Evolutionary conservation across 2,888 invertebrate genomes (phyloP).

Genomic region (Amphipyra berbera): DNA sequence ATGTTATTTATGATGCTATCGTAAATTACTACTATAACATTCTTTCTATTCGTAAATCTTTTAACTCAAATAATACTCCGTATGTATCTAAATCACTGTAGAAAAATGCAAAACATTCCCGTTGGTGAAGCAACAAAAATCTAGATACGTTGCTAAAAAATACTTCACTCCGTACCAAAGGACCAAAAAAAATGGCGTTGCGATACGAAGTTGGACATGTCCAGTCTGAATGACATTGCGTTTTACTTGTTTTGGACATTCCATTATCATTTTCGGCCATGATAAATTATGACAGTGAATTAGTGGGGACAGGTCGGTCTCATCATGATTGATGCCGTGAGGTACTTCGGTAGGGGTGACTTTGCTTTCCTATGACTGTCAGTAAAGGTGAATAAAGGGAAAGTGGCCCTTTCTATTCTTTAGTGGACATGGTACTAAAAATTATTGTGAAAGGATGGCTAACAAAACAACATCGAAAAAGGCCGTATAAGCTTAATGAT

Average conservation of each 20-base stretch:
- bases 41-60: too few species aligned
- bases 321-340: slow-evolving; percentile 38
- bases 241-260: slow-evolving; percentile 49
- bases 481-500: too few species aligned
- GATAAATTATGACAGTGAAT: slow-evolving; percentile 51
- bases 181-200: slow-evolving; percentile 31
- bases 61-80: too few species aligned
- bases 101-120: too few species aligned
- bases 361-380: neutral
- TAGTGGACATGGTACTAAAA: too few species aligned
- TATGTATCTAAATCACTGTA: too few species aligned
- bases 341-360: slow-evolving; percentile 16
- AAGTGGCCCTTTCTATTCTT: too few species aligned
- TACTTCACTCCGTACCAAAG: slow-evolving; percentile 15
- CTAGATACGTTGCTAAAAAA: slow-evolving; percentile 3
- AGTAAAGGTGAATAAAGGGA: neutral
- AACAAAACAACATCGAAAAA: too few species aligned
- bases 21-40: too few species aligned
- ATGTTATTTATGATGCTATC: too few species aligned
- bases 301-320: slow-evolving; percentile 28
- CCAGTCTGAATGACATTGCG: slow-evolving; percentile 41
- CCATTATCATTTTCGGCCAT: slow-evolving; percentile 42
- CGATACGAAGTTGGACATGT: slow-evolving; percentile 33
- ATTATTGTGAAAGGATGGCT: too few species aligned
- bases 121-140: neutral